Conservation (phyloP, 2,797 vertebrate genomes). For the Sibirionetta formosa region DNA sequence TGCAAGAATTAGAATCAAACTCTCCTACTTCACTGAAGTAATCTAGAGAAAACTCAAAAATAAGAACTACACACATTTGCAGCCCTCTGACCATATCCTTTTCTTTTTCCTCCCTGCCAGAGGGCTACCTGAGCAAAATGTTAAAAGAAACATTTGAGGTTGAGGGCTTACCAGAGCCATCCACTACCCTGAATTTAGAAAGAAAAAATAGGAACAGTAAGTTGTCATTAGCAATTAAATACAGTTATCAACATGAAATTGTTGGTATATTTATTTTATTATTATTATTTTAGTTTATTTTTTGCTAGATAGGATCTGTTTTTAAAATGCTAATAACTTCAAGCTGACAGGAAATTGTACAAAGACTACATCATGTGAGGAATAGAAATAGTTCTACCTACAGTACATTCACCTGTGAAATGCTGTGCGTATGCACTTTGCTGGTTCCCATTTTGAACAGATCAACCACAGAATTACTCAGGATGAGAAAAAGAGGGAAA, state of each 20-base stretch:
- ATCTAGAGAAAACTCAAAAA: not conserved
- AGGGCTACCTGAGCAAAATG: not conserved
- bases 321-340: not conserved
- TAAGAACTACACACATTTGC: not conserved
- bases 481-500: not conserved
- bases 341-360: not conserved
- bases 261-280: not conserved
- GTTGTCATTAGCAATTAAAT: not conserved
- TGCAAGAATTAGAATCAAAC: not conserved
- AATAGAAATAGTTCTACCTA: not conserved
- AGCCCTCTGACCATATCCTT: not conserved
- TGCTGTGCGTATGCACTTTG: not conserved
- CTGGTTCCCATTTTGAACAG: not conserved
- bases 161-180: not conserved
- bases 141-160: not conserved
- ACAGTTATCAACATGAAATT: not conserved
- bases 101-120: accelerated
- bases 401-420: not conserved
- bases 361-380: not conserved
- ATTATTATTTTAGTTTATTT: not conserved
- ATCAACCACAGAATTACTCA: not conserved
- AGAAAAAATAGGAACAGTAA: not conserved
- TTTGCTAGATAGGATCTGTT: not conserved
- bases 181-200: not conserved
- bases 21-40: not conserved